Evolutionary conservation across 1,140 invertebrate genomes (phyloP), one percentile per base, ranked within the genome.

Genomic region (Drosophila ironensis): DNA sequence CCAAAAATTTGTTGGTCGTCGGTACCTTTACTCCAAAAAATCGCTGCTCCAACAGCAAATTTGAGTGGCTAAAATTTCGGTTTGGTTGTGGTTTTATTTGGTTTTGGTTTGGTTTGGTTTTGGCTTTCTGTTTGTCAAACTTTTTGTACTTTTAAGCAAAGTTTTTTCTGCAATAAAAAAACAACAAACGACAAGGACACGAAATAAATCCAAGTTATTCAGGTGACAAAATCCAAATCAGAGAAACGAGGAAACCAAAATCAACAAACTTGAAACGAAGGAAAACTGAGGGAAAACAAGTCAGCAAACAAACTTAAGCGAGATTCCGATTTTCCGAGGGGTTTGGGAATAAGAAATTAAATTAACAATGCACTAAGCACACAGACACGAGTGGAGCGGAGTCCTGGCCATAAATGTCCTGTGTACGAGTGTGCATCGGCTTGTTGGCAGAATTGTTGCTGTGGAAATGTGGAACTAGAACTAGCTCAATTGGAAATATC

Each of bases 401-500:
- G 44, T 63, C 64, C 28, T 67, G 20, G 38, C 22, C 40, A 11
- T 12, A 30, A 3, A 47, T 60, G 22, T 42, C 27, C n/a, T 11
- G 28, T 28, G 50, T 61, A 14, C 27, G 28, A 56, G 27, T 74
- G 8, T 66, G 17, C 42, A 3, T 61, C 27, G 46, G 20, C 38
- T 9, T 46, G 19, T 35, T n/a, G n/a, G 30, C 12, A 12, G 68
- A 38, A 16, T 52, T 60, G 37, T 66, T 66, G 38, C 40, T 47
- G 66, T 63, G 28, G 50, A 71, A 70, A 67, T 53, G 53, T 60
- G 41, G 56, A 63, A 63, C 57, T 78, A 76, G 75, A 84, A 77
- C 78, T 86, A 84, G 80, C 82, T 84, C 80, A 84, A 84, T 84
- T 84, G 80, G 80, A 84, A 84, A 78, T 41, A 86, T 86, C 70